Evolutionary conservation across 2,888 invertebrate species (phyloP), one percentile per base, ranked within the genome.

Genomic region (Noctua janthina): DNA sequence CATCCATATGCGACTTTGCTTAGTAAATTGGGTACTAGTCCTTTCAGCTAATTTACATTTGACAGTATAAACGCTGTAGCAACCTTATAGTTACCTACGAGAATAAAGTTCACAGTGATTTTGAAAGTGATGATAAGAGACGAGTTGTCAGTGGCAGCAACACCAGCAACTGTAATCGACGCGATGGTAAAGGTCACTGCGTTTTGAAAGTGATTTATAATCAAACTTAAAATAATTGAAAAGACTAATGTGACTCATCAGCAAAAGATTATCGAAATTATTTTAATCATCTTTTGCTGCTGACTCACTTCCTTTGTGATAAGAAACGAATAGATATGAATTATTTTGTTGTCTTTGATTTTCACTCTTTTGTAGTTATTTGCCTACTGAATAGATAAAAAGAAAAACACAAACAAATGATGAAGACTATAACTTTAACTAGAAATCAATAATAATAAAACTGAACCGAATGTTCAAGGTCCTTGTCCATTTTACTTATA

Each of bases 371-470:
- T 43, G 20, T 46, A 46, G 2, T 46, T 56, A 17, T 29, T n/a
- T 35, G 15, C 15, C 15, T 23, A n/a, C 39, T 49, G 20, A 51
- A 35, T 8, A 56, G 4, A 7, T 23, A 29, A 35, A 43, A 43
- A 29, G 6, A 49, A 35, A 56, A 35, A 23, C 29, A 46, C 62
- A 7, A 35, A 66, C 1, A 7, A 39, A 66, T 70, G 54, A 29
- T 72, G 51, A 46, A 51, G n/a, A 20, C 23, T 43, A 2, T 54
- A 46, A 74, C 70, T 81, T 29, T 35, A 64, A 17, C 17, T 64
- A 64, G 82, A 82, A 81, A 72, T 3, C 17, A 75, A 62, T 62
- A 29, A 49, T 69, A 79, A 43, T 39, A 17, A 70, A 35, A 46
- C 15, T 49, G 7, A 76, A 62, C 15, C 8, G 6, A 43, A 67